Conservation (phyloP, 1,140 invertebrate species). For the Drosophila kepulauana region DNA sequence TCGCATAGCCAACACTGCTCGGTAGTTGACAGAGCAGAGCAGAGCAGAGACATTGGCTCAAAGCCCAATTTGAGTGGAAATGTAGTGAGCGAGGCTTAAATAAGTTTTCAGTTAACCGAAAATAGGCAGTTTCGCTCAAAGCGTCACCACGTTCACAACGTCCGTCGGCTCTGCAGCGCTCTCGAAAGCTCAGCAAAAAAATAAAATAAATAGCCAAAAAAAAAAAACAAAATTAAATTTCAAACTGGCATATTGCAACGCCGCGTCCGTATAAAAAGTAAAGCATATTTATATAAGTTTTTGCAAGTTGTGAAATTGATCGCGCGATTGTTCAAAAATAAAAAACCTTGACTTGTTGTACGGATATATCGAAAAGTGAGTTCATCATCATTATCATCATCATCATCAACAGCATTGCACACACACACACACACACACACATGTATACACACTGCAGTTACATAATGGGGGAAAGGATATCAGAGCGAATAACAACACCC, state of each 20-base stretch:
- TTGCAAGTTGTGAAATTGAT: constrained; percentile 51
- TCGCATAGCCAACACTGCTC: too few relatives aligned
- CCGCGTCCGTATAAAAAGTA: constrained; percentile 41
- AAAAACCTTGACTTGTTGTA: constrained; percentile 10
- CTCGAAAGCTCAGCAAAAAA: constrained; percentile 10
- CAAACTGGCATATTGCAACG: constrained; percentile 43
- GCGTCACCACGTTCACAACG: constrained; percentile 78
- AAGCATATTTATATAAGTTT: constrained; percentile 54
- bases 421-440: not conserved
- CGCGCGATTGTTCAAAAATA: not conserved
- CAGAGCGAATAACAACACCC: not conserved
- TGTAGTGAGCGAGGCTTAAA: constrained; percentile 73
- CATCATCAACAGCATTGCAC: not conserved
- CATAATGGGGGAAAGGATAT: constrained; percentile 52
- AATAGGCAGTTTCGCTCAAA: constrained; percentile 78
- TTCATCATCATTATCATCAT: constrained; percentile 12
- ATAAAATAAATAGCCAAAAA: constrained; percentile 38
- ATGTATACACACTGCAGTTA: constrained; percentile 13
- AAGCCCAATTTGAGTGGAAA: constrained; percentile 48
- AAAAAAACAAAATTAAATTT: constrained; percentile 8
- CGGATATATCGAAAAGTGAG: constrained; percentile 48
- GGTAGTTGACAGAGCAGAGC: too few relatives aligned
- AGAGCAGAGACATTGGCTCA: constrained; percentile 36
- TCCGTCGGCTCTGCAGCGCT: constrained; percentile 48
- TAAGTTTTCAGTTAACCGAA: constrained; percentile 76